Evolutionary conservation across 2,113 vertebrate genomes (phyloP).

Genomic region (Myotis lucifugus): DNA sequence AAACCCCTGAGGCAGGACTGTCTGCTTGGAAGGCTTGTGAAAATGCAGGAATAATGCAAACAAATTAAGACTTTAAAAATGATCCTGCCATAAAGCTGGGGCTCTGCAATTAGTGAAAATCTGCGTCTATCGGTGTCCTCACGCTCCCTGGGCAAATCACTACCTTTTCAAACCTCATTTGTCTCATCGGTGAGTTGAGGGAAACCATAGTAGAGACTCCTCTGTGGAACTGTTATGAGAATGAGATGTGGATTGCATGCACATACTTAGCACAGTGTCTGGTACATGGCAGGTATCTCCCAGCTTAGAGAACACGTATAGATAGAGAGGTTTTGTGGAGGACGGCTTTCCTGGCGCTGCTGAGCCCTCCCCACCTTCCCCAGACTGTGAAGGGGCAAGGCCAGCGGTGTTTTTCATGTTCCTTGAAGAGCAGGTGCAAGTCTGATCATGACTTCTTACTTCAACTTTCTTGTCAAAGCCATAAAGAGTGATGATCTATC

Average conservation of each 20-base stretch:
- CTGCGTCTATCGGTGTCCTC: not conserved
- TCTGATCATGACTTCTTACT: not conserved
- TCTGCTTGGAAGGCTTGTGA: not conserved
- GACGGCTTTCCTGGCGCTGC: too few species aligned
- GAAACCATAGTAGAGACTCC: not conserved
- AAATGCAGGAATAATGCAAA: not conserved
- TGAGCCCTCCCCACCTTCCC: not conserved
- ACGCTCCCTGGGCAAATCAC: not conserved
- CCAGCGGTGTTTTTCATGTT: not conserved
- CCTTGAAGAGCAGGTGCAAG: not conserved
- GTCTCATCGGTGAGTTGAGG: not conserved
- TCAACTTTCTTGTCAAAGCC: conserved; percentile 5
- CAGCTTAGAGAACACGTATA: not conserved
- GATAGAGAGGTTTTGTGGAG: not conserved
- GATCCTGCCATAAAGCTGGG: not conserved
- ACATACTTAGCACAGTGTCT: not conserved
- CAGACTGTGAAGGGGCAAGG: accelerated
- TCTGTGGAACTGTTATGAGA: not conserved
- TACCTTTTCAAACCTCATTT: not conserved
- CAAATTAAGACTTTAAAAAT: not conserved
- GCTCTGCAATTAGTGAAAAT: not conserved
- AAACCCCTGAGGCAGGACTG: not conserved
- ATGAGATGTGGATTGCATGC: not conserved
- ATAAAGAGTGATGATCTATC: not conserved
- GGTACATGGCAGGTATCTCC: not conserved